Evolutionary conservation across 2,113 vertebrate genomes (phyloP).

Genomic region (Ceuthmochares aereus): DNA sequence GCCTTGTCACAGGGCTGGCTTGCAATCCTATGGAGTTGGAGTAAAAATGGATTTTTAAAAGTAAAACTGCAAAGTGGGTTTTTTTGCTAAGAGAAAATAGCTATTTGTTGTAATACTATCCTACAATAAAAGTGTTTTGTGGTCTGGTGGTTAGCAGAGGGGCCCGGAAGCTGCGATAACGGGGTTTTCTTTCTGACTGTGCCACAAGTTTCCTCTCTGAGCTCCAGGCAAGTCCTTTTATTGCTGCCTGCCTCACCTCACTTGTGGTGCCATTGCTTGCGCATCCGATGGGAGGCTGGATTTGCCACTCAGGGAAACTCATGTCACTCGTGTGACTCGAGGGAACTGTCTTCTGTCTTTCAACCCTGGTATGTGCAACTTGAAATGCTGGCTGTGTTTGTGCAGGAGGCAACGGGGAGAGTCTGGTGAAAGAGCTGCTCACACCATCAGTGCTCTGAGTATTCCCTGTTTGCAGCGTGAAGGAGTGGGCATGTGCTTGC

Average conservation of each 20-base stretch:
- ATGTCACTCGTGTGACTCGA: fast-evolving
- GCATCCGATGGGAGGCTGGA: background rate
- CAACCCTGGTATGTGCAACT: fast-evolving
- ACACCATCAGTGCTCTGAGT: fast-evolving
- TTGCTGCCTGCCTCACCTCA: background rate
- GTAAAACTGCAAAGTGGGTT: constrained; percentile 26
- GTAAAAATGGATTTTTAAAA: constrained; percentile 34
- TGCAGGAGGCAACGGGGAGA: background rate
- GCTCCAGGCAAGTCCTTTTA: background rate
- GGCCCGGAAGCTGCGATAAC: constrained; percentile 59
- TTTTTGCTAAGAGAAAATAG: constrained; percentile 44
- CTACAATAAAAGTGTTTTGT: constrained; percentile 58
- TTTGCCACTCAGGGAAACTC: fast-evolving
- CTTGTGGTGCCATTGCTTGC: background rate
- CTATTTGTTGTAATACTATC: constrained; percentile 44
- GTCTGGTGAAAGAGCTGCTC: background rate
- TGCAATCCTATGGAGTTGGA: background rate
- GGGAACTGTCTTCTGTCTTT: fast-evolving
- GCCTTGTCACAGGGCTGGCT: background rate
- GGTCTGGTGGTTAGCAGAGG: constrained; percentile 62
- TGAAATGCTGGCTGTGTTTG: fast-evolving
- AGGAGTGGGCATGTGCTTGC: background rate
- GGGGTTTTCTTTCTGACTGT: constrained; percentile 47
- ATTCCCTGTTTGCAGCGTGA: background rate
- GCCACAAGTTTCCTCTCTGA: constrained; percentile 43